A percentile compares a stretch with the other conserved stretches of the same genome.
These are phyloP conservation scores for Corythornis vintsioides DNA, from an alignment of 2,113 vertebrate genomes.

Conservation along the genomic window DNA sequence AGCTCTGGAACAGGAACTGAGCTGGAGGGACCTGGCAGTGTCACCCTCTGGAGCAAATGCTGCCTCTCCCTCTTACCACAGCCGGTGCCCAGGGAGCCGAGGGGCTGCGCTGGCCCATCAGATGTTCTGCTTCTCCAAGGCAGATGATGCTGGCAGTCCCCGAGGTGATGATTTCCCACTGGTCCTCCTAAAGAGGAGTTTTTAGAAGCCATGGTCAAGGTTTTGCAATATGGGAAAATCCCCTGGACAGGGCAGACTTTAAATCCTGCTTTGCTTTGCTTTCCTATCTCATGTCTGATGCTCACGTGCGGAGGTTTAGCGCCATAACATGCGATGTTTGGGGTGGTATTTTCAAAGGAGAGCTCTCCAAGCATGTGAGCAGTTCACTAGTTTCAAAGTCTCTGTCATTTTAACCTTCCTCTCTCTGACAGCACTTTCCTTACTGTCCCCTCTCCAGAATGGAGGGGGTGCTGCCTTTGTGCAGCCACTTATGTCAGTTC, in stretches of 20 bases:
- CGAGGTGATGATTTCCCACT: background rate
- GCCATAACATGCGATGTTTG: background rate
- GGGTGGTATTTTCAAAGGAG: background rate
- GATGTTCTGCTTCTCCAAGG: background rate
- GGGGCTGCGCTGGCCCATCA: fast-evolving
- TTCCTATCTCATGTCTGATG: background rate
- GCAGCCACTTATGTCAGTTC: background rate
- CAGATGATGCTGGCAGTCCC: background rate
- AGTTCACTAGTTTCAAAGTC: background rate
- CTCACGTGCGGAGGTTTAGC: background rate
- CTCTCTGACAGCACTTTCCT: background rate
- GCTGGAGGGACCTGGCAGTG: fast-evolving
- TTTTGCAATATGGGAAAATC: background rate
- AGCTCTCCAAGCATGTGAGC: background rate
- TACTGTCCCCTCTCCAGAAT: background rate
- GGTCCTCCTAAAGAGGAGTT: background rate
- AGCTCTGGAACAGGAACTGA: background rate
- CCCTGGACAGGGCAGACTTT: background rate
- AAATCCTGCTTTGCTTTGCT: background rate
- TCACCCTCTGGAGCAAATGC: background rate
- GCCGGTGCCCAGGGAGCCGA: fast-evolving
- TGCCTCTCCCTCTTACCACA: fast-evolving
- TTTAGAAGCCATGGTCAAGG: background rate
- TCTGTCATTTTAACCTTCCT: background rate
- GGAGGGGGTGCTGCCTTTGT: background rate